These are phyloP conservation scores for Antechinus stuartii DNA, from an alignment of 2,113 vertebrate genomes.

Conservation along the genomic window DNA sequence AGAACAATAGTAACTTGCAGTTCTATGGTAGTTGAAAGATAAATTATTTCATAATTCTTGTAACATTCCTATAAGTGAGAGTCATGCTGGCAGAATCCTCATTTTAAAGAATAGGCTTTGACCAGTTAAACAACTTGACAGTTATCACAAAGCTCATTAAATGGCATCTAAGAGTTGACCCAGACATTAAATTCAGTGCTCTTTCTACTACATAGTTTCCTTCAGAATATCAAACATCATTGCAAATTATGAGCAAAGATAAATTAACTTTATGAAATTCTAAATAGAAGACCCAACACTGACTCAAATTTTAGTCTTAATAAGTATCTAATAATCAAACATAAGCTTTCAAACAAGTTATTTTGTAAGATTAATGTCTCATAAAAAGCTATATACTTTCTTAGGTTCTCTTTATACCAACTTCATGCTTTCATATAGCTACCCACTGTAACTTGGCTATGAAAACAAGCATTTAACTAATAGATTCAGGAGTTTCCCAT, in stretches of 20 bases:
- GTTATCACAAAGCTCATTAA: not conserved
- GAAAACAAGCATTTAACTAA: conserved; percentile 42
- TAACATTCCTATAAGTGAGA: not conserved
- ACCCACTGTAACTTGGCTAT: conserved; percentile 5
- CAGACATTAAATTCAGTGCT: not conserved
- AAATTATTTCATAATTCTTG: not conserved
- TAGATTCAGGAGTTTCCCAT: not conserved
- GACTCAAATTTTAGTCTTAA: not conserved
- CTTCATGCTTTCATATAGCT: not conserved
- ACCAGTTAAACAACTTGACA: not conserved
- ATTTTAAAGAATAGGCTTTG: not conserved
- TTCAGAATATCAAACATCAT: conserved; percentile 10
- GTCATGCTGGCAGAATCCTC: not conserved
- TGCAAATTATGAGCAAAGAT: conserved; percentile 34
- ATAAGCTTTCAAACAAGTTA: conserved; percentile 39
- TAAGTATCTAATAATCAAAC: conserved; percentile 8
- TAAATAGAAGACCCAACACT: conserved; percentile 32
- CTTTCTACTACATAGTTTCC: not conserved
- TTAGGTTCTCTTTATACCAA: not conserved
- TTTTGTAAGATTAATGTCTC: conserved; percentile 22
- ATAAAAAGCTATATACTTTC: conserved; percentile 12
- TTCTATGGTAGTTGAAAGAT: not conserved
- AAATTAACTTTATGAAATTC: not conserved
- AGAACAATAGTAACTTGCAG: not conserved
- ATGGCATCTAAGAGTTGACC: not conserved